Percentiles rank a stretch among this genome's conserved stretches.
These are phyloP conservation scores for Gadus macrocephalus DNA, from an alignment of 2,113 vertebrate genomes.

Conservation along the genomic window DNA sequence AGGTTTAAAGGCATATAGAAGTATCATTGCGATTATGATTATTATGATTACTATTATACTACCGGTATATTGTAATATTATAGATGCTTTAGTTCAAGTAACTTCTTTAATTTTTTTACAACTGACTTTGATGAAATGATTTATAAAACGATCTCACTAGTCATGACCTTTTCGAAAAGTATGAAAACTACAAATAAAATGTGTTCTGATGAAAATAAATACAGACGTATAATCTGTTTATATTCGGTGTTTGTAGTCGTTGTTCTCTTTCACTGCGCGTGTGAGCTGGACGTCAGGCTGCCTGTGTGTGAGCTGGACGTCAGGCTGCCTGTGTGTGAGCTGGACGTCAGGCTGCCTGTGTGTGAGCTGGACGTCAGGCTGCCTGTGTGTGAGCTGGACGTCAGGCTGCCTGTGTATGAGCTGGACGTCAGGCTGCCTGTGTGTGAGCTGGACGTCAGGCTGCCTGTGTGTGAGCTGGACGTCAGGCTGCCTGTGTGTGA, in stretches of 20 bases:
- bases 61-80: constrained; percentile 83
- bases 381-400: no score
- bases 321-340: no score
- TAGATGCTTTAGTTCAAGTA: constrained; percentile 81
- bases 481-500: no score
- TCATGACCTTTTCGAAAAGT: constrained; percentile 77
- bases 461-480: no score
- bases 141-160: constrained; percentile 78
- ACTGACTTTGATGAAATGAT: constrained; percentile 82
- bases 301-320: no score
- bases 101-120: constrained; percentile 83
- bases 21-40: constrained; percentile 75
- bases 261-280: background rate
- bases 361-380: no score
- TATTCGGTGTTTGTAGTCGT: constrained; percentile 44
- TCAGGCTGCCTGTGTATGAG: no score
- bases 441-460: no score
- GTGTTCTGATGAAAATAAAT: constrained; percentile 82
- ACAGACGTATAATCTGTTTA: constrained; percentile 73
- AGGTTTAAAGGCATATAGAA: constrained; percentile 75
- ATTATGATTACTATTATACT: constrained; percentile 78
- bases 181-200: constrained; percentile 76
- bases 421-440: no score
- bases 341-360: no score
- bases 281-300: no score